Evolutionary conservation across 2,888 invertebrate species (phyloP), one percentile per base, ranked within the genome.

Genomic region (Acanthacorydalis orientalis): DNA sequence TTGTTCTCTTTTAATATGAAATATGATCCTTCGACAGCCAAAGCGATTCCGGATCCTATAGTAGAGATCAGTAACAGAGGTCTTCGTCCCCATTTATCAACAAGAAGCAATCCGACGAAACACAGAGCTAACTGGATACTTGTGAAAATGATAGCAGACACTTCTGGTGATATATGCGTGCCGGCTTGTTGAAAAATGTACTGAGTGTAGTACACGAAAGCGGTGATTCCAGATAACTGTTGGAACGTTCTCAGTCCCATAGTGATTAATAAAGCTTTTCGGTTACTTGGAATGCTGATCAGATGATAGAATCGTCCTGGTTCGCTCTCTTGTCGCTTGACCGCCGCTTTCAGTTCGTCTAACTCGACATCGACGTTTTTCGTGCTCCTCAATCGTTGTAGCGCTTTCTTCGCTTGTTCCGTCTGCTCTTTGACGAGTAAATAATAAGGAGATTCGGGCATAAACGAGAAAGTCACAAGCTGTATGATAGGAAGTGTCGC

Each of bases 141-240:
- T 1, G 63, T 67, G 14, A 68, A 57, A 7, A 64, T 52, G 7
- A 67, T 62, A 4, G 65, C 60, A 7, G 61, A 59, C 6, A 47
- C 31, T 31, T 56, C 52, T 11, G 57, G 53, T 8, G 50, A 46
- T 1, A 54, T 35, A 9, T 32, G 34, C n/a, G 46, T 49, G 3
- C 52, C 55, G 8, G 57, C 53, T 7, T 54, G 51, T 15, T 55
- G 31, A 33, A 59, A 51, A 39, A 59, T 58, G 7, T 47, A 47
- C 32, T 42, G 48, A 14, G 44, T 38, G 42, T 51, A 50, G 16
- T 42, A 33, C n/a, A 39, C 7, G 7, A 51, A 40, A 10, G 46
- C 49, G 9, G 44, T 23, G 11, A 45, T 35, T 31, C 37, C 45
- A 9, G 45, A 35, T 1, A 48, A 34, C 31, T 48, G 48, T 39